Conservation (phyloP, 2,888 invertebrate genomes). For the Schrankia costaestrigalis region DNA sequence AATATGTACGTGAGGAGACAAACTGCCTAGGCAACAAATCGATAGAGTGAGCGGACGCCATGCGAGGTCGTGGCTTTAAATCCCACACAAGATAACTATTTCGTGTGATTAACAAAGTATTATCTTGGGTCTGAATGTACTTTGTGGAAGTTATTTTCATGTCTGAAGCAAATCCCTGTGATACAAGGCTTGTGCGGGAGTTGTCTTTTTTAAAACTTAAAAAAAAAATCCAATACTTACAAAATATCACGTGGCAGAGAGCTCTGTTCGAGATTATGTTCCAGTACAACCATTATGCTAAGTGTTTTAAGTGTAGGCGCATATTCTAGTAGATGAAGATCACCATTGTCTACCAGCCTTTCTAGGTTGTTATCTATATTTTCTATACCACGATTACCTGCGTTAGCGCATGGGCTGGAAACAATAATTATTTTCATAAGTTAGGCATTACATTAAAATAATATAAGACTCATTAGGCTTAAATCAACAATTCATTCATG, state of each 20-base stretch:
- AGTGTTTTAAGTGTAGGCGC: conserved; percentile 87
- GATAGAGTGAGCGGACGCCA: no score
- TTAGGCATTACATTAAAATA: background rate
- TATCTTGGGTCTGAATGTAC: no score
- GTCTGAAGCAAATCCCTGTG: no score
- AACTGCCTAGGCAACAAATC: no score
- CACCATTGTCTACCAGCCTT: conserved; percentile 88
- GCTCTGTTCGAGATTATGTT: conserved; percentile 82
- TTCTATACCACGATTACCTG: conserved; percentile 30
- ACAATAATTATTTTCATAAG: background rate
- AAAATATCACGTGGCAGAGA: conserved; percentile 83
- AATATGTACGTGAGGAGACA: no score
- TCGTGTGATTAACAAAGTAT: no score
- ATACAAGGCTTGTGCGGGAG: no score
- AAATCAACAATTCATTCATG: conserved; percentile 1
- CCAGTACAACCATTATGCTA: conserved; percentile 83
- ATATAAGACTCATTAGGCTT: no score
- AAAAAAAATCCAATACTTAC: conserved; percentile 59
- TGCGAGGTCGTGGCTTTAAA: no score
- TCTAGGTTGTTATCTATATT: conserved; percentile 58
- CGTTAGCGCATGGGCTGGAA: conserved; percentile 50
- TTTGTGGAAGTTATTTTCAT: no score
- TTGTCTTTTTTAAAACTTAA: no score
- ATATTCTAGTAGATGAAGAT: conserved; percentile 91
- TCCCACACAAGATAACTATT: no score